These are phyloP conservation scores for Ephestia elutella DNA, from an alignment of 1,140 invertebrate genomes.

Conservation along the genomic window DNA sequence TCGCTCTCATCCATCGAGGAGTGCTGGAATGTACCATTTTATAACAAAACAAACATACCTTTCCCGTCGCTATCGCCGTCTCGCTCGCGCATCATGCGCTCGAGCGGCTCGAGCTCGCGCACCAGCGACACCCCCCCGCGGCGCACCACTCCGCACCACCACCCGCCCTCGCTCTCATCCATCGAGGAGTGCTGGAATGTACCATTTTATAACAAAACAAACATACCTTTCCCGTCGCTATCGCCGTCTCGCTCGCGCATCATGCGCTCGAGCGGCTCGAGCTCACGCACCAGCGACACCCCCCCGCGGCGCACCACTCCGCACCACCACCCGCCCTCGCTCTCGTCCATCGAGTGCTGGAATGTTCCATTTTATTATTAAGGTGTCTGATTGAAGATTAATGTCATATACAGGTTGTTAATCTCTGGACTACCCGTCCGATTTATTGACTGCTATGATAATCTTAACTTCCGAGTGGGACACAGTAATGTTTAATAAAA, in stretches of 20 bases:
- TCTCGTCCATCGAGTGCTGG: constrained; percentile 18
- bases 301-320: constrained; percentile 62
- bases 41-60: background rate
- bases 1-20: constrained; percentile 25
- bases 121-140: constrained; percentile 78
- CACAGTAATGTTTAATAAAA: too few species aligned
- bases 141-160: constrained; percentile 67
- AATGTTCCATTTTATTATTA: background rate
- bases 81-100: constrained; percentile 76
- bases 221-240: background rate
- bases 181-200: constrained; percentile 12
- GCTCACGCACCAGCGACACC: constrained; percentile 82
- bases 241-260: constrained; percentile 47
- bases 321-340: constrained; percentile 65
- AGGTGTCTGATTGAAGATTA: too few species aligned
- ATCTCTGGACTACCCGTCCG: too few species aligned
- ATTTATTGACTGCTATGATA: too few species aligned
- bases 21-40: constrained; percentile 13
- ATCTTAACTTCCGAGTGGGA: too few species aligned
- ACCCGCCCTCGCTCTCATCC: constrained; percentile 42
- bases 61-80: background rate
- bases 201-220: background rate
- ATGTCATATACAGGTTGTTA: too few species aligned
- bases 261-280: constrained; percentile 84
- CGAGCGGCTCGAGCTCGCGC: constrained; percentile 83